Evolutionary conservation across 2,888 invertebrate genomes (phyloP).

Genomic region (Cephus runcator): DNA sequence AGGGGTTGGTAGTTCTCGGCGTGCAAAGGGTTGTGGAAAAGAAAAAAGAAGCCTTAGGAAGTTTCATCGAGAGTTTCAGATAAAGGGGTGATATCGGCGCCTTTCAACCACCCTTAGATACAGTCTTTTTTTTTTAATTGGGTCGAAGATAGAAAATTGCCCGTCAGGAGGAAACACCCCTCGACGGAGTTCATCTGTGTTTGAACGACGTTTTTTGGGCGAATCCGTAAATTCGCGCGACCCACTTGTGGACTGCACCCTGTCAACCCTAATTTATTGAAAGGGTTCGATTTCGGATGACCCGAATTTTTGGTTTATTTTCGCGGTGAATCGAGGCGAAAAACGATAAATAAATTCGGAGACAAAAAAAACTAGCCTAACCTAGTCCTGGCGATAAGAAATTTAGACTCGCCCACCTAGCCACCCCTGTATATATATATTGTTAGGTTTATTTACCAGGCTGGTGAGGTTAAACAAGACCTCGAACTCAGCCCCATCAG

Average conservation of each 20-base stretch:
- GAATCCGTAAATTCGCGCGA: not conserved
- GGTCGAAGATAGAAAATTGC: not conserved
- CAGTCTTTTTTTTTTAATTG: not conserved
- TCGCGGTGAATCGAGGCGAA: not conserved
- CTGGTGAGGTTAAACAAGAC: conserved; percentile 6
- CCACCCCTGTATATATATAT: not conserved
- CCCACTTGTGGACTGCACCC: too few relatives aligned
- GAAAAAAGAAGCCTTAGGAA: not conserved
- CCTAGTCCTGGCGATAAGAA: not conserved
- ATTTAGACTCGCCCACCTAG: not conserved
- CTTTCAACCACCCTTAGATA: not conserved
- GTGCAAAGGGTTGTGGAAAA: not conserved
- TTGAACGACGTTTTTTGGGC: not conserved
- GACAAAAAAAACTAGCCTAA: not conserved
- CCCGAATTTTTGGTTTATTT: not conserved
- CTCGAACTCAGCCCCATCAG: not conserved
- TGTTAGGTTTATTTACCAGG: conserved; percentile 5
- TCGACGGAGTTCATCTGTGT: not conserved
- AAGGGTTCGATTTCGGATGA: not conserved
- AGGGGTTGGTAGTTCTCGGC: not conserved
- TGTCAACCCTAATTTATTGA: not conserved
- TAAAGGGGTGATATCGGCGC: not conserved
- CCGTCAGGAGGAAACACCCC: not conserved
- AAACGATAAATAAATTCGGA: not conserved
- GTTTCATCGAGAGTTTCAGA: not conserved